Evolutionary conservation across 2,113 vertebrate species (phyloP), one percentile per base, ranked within the genome.

Genomic region (Cyphomyrus discorhynchus): DNA sequence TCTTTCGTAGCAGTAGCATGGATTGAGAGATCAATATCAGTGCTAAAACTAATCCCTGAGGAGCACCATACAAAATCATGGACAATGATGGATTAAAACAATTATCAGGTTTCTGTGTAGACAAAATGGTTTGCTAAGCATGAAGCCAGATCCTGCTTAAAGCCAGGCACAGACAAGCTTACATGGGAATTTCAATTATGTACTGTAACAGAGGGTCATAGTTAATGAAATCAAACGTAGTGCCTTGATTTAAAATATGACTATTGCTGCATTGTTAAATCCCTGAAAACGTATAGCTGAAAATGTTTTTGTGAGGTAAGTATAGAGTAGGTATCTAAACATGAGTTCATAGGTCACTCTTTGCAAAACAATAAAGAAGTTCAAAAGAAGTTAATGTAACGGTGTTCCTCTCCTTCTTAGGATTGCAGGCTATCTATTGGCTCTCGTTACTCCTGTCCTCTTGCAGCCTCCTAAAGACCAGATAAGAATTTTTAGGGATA

Each of bases 81-180:
- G 35, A 77, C 70, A 77, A 39, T 77, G 70, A 77, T 77, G 70
- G 70, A 77, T 77, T 77, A 77, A 77, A 77, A 77, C 70, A 77
- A 77, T 77, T 77, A 77, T 77, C 70, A 77, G 70, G 35, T 77
- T 17, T 77, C 70, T 17, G 35, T 77, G 31, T 77, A 19, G 70
- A 77, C 31, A 77, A 39, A 77, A 77, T 77, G 35, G 27, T 77
- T 77, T 39, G 70, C 70, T 39, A 77, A 39, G 70, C 70, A 31
- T 77, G 35, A 39, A 17, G 35, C 27, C 70, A 77, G 70, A 77
- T 39, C 35, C 27, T 39, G 35, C 70, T 77, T 77, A 77, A 77
- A 77, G 70, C 31, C 70, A 77, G 15, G 31, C 13, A 39, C 35
- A 39, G 70, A 39, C 31, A 77, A 39, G 13, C 70, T 35, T n/a